Evolutionary conservation across 2,113 vertebrate species (phyloP), one percentile per base, ranked within the genome.

Genomic region (Larimichthys crocea): DNA sequence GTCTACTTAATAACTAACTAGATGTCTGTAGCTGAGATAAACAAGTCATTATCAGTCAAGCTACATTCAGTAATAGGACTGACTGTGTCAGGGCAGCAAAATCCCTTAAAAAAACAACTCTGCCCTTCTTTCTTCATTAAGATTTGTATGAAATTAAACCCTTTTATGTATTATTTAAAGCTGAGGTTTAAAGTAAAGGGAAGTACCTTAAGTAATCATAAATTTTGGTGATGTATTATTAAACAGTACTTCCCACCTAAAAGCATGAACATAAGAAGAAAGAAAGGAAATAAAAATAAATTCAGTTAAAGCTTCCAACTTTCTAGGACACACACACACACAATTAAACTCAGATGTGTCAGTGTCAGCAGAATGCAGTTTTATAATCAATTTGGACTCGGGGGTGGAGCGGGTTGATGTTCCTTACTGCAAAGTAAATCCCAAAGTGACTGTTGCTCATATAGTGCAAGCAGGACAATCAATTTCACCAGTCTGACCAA

Each of bases 341-440:
- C 61, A 40, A 56, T 52, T 64, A 84, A 74, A 87, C 74, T 35
- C 64, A 72, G 69, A 86, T 88, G 74, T 82, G 76, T 83, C 75
- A 35, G 69, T 86, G 86, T 94, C 92, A 91, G 91, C 92, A 93
- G 85, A 88, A 92, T 79, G 57, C 83, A 83, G 88, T 89, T 93
- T 93, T 89, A 92, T 90, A 92, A 95, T 95, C 93, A 91, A 91
- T 94, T 93, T 94, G 86, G 90, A 90, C 84, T 88, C 7, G 19
- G 75, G 83, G 87, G 87, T 76, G 76, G 81, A 86, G 88, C 86
- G 88, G 82, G 88, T 78, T 91, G 91, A 86, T 92, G 88, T 87
- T 91, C 86, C 84, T 76, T 82, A 78, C 82, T 85, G 90, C 86
- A 90, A 83, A 88, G 86, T 85, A 92, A 94, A 92, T 93, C 93